Evolutionary conservation across 2,113 vertebrate species (phyloP).

Genomic region (Neolamprologus variostigma): DNA sequence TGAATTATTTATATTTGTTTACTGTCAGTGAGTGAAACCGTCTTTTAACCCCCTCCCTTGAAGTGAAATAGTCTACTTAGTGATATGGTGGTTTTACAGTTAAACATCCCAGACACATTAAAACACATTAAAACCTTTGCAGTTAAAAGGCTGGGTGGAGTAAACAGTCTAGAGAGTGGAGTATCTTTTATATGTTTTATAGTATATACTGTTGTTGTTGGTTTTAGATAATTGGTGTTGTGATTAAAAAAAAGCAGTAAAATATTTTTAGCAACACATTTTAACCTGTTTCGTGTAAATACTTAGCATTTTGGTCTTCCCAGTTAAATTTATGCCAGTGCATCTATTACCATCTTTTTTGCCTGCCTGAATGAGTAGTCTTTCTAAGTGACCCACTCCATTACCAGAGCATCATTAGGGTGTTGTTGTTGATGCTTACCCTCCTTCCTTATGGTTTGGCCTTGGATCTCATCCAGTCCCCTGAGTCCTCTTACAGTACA

Average conservation of each 20-base stretch:
- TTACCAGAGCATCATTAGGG: conserved; percentile 53
- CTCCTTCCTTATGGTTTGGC: conserved; percentile 50
- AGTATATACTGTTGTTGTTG: not conserved
- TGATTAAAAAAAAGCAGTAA: not conserved
- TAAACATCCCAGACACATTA: conserved; percentile 40
- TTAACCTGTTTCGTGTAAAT: not conserved
- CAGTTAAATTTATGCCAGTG: not conserved
- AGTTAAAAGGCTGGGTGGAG: conserved; percentile 16
- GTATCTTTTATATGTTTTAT: not conserved
- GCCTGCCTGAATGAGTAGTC: conserved; percentile 14
- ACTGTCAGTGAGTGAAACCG: not conserved
- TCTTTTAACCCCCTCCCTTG: not conserved
- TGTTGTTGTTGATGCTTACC: conserved; percentile 31
- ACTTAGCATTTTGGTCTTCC: not conserved
- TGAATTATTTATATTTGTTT: conserved; percentile 55
- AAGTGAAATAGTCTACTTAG: conserved; percentile 20
- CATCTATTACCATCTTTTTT: not conserved
- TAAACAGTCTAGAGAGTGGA: not conserved
- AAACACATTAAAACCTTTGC: conserved; percentile 27
- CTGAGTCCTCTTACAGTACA: conserved; percentile 33
- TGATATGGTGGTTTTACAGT: not conserved
- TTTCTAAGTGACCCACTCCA: conserved; percentile 41
- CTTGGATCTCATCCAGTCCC: conserved; percentile 43
- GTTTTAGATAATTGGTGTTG: not conserved
- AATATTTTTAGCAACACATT: not conserved